Base-by-base conservation (phyloP, 2,888 invertebrate species). In the Napeogenes inachia region DNA sequence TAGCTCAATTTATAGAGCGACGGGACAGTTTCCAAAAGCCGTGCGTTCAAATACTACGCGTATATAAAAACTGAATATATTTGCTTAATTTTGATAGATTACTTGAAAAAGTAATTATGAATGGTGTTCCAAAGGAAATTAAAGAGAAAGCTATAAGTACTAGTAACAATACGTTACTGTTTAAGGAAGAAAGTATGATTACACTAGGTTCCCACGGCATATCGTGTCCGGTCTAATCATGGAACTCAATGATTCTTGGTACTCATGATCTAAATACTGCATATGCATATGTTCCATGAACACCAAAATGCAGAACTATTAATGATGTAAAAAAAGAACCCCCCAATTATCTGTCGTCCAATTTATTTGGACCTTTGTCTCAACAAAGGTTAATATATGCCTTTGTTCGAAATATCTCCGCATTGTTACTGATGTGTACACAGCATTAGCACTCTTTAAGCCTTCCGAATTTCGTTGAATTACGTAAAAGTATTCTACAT, bases 341-440 rank as follows among this genome's bases (percentile, higher is more conserved):
- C 82, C 79, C 79, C 80, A 81, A 85, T 87, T 88, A 89, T 88
- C 87, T 84, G 80, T 81, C 83, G 85, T 87, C 85, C 87, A 85
- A 88, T 87, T 86, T 88, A 85, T 86, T 86, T 84, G 50, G 30
- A 12, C 50, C 21, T 30, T 42, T 10, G 8, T 10, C 12, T 42
- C 82, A 83, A 84, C 87, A 86, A 85, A 84, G 84, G 85, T 82
- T 84, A 84, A 84, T 84, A 80, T 80, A 77, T 70, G 78, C 82
- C 76, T 85, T 89, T 89, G 89, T 89, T 74, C 72, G 73, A 75
- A 87, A 85, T 83, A 78, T 80, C 79, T 81, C 77, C 81, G 83
- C 80, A 80, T 85, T 85, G 87, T 87, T 82, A 82, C 81, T 86
- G 85, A 82, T 86, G 84, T 87, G 83, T 83, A 82, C 85, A 80